Conservation (phyloP, 2,113 vertebrate genomes). For the Istiophorus platypterus region DNA sequence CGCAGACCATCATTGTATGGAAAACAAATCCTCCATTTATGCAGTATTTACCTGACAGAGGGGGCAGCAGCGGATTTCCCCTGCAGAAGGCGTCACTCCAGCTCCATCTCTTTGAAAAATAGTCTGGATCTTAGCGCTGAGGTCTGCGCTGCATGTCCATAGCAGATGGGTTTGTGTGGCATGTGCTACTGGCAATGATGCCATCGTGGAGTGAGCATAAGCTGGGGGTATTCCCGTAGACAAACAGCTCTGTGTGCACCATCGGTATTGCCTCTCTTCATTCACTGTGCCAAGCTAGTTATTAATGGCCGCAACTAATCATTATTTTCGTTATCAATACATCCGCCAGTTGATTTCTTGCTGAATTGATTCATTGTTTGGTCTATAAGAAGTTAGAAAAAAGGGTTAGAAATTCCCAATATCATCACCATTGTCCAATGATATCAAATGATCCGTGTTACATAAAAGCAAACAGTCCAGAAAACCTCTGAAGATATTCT, state of each 20-base stretch:
- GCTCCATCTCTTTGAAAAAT: too few relatives aligned
- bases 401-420: neutral
- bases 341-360: neutral
- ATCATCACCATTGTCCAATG: neutral
- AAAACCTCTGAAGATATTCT: too few relatives aligned
- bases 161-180: constrained; percentile 26
- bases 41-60: constrained; percentile 2
- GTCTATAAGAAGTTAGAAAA: neutral
- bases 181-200: constrained; percentile 6
- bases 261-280: neutral
- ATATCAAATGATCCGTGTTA: neutral
- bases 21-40: neutral
- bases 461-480: neutral
- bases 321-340: neutral
- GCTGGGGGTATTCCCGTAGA: neutral
- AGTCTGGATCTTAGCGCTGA: too few relatives aligned
- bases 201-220: neutral
- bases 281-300: neutral
- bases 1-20: too few relatives aligned
- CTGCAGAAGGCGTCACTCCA: too few relatives aligned
- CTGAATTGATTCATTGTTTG: neutral
- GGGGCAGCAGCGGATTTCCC: neutral
- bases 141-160: constrained; percentile 9
- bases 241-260: neutral
- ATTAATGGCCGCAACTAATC: neutral